Evolutionary conservation across 2,888 invertebrate species (phyloP), one percentile per base, ranked within the genome.

Genomic region (Synanthedon andrenaeformis): DNA sequence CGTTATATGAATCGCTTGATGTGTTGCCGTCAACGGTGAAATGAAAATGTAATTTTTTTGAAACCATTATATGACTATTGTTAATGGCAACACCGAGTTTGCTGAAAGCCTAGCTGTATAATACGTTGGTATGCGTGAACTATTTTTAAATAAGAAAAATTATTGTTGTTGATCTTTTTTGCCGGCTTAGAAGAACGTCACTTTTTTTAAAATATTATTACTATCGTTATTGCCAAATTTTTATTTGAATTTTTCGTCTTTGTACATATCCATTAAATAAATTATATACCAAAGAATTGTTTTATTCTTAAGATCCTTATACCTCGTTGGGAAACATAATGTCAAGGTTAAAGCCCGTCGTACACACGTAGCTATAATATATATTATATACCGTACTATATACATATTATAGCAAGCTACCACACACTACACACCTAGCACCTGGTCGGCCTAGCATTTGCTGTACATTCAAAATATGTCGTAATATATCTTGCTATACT

Each of bases 261-360:
- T 84, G 84, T 85, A 85, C 84, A 85, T 85, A 85, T 84, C 84
- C 81, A 82, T 78, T 82, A 74, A 85, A 83, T 83, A 84, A 84
- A 82, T 80, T 79, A 83, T 84, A 82, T 84, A 84, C 84, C 66
- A 76, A 85, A 74, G 65, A 57, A 58, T 57, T 51, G 60, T 74
- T 78, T 79, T 55, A 66, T 73, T 77, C 60, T 42, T 53, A 49
- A 45, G 13, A 45, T 5, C 45, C 12, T 45, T 3, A 45, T 14
- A 6, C 13, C 13, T 42, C 49, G 5, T 49, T 49, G 17, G 23
- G 56, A 59, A 57, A 59, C 52, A 49, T 35, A 13, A 10, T 3
- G 35, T 3, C 10, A 35, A 35, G 35, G 23, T 23, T n/a, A n/a
- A n/a, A n/a, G n/a, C n/a, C n/a, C n/a, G n/a, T n/a, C n/a, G n/a